Evolutionary conservation across 2,113 vertebrate genomes (phyloP).

Genomic region (Xyliphius kryptos): DNA sequence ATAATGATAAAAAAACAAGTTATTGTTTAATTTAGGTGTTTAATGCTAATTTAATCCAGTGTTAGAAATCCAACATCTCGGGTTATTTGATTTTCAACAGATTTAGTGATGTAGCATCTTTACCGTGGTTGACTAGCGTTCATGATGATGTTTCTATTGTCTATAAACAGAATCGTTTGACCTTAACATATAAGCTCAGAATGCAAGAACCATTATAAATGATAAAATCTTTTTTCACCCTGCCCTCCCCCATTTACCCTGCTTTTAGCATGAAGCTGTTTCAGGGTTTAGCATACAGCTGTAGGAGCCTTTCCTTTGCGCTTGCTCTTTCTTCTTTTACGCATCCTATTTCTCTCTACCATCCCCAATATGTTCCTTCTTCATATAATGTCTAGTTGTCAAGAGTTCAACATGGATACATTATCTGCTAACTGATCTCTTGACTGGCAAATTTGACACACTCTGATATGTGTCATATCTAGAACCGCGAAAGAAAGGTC

Average conservation of each 20-base stretch:
- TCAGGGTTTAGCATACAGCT: constrained; percentile 39
- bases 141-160: no score
- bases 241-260: constrained; percentile 11
- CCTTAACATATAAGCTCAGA: constrained; percentile 11
- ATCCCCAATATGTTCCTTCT: background rate
- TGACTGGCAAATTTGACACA: constrained; percentile 8
- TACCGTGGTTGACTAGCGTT: no score
- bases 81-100: no score
- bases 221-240: constrained; percentile 21
- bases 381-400: background rate
- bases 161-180: no score
- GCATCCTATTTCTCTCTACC: no score
- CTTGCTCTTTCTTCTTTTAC: background rate
- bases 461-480: constrained; percentile 28
- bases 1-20: no score
- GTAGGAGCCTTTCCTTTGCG: constrained; percentile 20
- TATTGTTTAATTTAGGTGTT: no score
- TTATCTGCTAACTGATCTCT: constrained; percentile 15
- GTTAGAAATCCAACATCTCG: no score
- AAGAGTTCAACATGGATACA: constrained; percentile 8
- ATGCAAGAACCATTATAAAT: constrained; percentile 27
- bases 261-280: constrained; percentile 25
- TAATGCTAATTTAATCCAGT: no score
- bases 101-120: no score
- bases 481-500: constrained; percentile 33